Evolutionary conservation across 35 echinoderm and acorn worm species (phyloP), one percentile per base, ranked within the genome.

Genomic region (Holothuria glaberrima): DNA sequence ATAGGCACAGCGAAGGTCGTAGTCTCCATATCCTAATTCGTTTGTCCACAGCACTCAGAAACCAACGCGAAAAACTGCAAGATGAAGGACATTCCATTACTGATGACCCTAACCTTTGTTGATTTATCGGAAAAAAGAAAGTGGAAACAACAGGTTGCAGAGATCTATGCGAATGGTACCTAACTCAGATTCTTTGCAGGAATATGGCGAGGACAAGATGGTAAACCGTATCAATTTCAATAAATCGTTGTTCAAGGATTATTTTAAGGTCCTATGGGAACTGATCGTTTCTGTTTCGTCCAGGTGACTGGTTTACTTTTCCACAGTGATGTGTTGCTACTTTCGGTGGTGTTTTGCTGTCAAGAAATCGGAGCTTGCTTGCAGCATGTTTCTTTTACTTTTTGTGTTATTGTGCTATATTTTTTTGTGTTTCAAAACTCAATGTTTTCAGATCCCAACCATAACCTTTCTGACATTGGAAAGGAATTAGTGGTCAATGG

Each of bases 91-190:
- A 68, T 68, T 68, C 1, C 22, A 68, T 68, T 24, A 68, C 64
- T 1, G 64, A 68, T 68, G 64, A 68, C 30, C n/a, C n/a, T 68
- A 6, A 68, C n/a, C 2, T 48, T 54, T 54, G 0, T 82, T 9
- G 78, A 82, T 30, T 30, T 82, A 30, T 22, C 20, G 46, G 78
- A 82, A 82, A 82, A 82, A 82, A 48, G 52, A 58, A 82, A 82
- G 9, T 24, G 78, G 78, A 82, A 82, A 82, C n/a, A 45, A 5
- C 35, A 82, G 27, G 78, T 82, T 9, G 29, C 44, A 22, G 35
- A 82, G 4, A 48, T 59, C 6, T 82, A 58, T 9, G 78, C 44
- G 48, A 48, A 58, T 18, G 78, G 78, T 2, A 82, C 78, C 9
- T 25, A 57, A 48, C 46, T 82, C 1, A 48, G 45, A 48, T 82